These are phyloP conservation scores for Leptinotarsa juncta DNA, from an alignment of 2,888 invertebrate genomes.

Conservation along the genomic window DNA sequence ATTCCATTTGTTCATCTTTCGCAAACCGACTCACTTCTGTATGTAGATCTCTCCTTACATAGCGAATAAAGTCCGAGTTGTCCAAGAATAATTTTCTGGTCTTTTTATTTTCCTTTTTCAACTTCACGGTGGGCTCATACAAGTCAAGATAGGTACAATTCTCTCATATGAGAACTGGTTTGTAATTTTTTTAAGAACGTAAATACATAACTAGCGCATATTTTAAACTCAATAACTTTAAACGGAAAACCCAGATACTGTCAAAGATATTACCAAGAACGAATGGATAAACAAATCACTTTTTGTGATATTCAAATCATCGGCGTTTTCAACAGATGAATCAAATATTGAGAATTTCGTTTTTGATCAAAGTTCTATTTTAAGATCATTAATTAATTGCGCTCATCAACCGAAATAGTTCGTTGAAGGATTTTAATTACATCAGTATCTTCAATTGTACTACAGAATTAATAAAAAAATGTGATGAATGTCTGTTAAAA, in stretches of 20 bases:
- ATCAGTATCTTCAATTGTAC: no score
- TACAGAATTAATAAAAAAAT: no score
- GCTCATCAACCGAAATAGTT: no score
- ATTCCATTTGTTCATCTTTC: slow-evolving; percentile 7
- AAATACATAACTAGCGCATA: slow-evolving; percentile 45
- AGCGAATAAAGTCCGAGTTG: slow-evolving; percentile 45
- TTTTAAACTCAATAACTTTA: slow-evolving; percentile 42
- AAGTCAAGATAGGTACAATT: slow-evolving; percentile 51
- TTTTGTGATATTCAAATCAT: neutral
- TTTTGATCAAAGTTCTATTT: no score
- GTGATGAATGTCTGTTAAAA: no score
- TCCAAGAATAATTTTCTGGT: slow-evolving; percentile 53
- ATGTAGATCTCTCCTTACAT: slow-evolving; percentile 27
- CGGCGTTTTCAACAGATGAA: neutral
- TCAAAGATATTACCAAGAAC: slow-evolving; percentile 5
- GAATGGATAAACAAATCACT: neutral
- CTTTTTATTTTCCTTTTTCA: slow-evolving; percentile 52
- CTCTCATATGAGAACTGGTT: slow-evolving; percentile 53
- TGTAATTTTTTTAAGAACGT: slow-evolving; percentile 44
- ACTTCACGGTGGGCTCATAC: slow-evolving; percentile 55
- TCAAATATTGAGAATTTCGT: no score
- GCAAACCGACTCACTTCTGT: slow-evolving; percentile 24
- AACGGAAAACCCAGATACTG: slow-evolving; percentile 15
- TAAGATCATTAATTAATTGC: no score
- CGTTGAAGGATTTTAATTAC: no score